phyloP scores from a whole-genome alignment of 2,113 vertebrate genomes.

The Lepus americanus region DNA sequence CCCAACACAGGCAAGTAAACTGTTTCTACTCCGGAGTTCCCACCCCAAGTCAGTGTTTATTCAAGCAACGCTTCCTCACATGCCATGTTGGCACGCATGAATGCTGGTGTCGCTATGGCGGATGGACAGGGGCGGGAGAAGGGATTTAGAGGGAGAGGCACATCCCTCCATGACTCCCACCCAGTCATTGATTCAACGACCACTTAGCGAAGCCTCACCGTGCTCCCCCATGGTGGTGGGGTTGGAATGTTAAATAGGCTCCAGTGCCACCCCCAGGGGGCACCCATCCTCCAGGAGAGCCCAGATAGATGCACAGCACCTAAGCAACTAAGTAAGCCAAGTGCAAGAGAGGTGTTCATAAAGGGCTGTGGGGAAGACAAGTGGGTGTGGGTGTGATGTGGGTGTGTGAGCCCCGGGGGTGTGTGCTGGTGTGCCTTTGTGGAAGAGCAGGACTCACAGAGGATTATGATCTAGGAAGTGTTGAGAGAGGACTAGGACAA shows the following conservation, averaged over 20 bases:
- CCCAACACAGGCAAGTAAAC: background rate
- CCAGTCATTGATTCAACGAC: background rate
- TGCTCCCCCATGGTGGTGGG: background rate
- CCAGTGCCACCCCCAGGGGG: background rate
- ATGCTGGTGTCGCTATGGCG: background rate
- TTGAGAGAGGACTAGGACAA: background rate
- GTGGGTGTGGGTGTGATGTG: background rate
- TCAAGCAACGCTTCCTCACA: background rate
- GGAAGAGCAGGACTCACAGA: background rate
- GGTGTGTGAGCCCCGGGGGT: background rate
- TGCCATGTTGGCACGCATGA: background rate
- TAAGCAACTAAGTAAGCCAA: background rate
- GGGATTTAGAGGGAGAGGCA: background rate
- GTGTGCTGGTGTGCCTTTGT: background rate
- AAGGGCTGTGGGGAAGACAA: background rate
- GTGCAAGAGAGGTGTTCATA: background rate
- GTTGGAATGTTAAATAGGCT: background rate
- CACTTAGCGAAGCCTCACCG: background rate
- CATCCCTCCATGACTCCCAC: background rate
- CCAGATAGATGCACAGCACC: background rate
- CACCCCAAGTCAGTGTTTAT: constrained; percentile 5
- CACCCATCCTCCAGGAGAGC: background rate
- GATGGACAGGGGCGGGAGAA: background rate
- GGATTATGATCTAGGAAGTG: background rate
- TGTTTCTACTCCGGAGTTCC: background rate